Base-by-base conservation (phyloP, 2,797 vertebrate genomes). In the Girardinus metallicus region DNA sequence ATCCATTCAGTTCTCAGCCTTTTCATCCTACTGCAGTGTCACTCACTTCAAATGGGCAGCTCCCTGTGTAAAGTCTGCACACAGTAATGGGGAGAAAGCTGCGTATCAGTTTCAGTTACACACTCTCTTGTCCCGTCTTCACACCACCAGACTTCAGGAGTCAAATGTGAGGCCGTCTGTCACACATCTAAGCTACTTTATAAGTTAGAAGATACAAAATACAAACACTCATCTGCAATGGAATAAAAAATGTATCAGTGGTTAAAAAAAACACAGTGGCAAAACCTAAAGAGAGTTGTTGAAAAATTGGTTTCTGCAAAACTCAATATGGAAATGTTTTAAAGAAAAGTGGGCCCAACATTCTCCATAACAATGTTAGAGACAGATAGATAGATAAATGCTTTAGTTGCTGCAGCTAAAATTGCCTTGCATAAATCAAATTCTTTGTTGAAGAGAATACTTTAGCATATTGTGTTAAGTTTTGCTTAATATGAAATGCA, bases 11-110 rank as follows among this genome's bases (percentile, higher is more conserved):
- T 36, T 83, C 81, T 78, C 60, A 83, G 78, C 71, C 76, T 51
- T 82, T 75, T 73, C 64, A 76, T 91, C 78, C 89, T 85, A 91
- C 91, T 91, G 93, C 94, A 93, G 91, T 91, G 92, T 90, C 92
- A 90, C 83, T 87, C 81, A 87, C 77, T 87, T 91, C 80, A 88
- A 85, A 92, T 78, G 85, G 84, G 74, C n/a, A 90, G 84, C 78
- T 88, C 79, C 73, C 78, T 89, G 85, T 74, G 57, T 70, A 77
- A 73, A 83, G 79, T 91, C 92, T 90, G 91, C 75, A 82, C 87
- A 81, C 43, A 77, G 36, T n/a, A 72, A 60, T 34, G 74, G 76
- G 77, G 68, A 88, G 55, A 85, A 76, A 73, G 66, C 55, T n/a
- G 80, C 74, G 44, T 46, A 51, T 85, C 39, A 75, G 43, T 31